A percentile compares a stretch with the other conserved stretches of the same genome.
Conservation (phyloP, 2,113 vertebrate species). For the Stegastes partitus region DNA sequence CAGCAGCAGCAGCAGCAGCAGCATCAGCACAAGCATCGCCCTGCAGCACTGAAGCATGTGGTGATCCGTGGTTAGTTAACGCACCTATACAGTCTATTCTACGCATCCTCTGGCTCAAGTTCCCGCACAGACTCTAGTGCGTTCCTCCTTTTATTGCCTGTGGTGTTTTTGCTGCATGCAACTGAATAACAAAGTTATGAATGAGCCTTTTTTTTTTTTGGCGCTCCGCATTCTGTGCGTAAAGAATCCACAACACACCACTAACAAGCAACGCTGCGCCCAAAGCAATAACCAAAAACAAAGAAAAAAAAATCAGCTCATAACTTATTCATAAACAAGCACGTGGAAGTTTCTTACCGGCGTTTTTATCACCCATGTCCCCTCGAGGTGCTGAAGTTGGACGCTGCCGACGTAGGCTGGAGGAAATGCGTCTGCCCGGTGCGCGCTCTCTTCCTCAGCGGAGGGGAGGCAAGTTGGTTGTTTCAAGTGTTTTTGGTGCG, state of each 20-base stretch:
- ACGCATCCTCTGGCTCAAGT: slow-evolving; percentile 10
- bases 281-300: neutral
- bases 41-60: slow-evolving; percentile 63
- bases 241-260: neutral
- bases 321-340: slow-evolving; percentile 18
- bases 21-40: slow-evolving; percentile 20
- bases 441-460: slow-evolving; percentile 45
- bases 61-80: slow-evolving; percentile 18
- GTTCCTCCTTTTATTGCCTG: neutral
- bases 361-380: slow-evolving; percentile 83
- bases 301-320: neutral
- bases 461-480: slow-evolving; percentile 34
- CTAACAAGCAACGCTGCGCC: neutral
- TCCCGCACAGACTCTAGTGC: neutral
- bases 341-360: slow-evolving; percentile 74
- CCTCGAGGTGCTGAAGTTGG: slow-evolving; percentile 62
- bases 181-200: slow-evolving; percentile 21
- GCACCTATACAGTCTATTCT: neutral
- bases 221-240: slow-evolving; percentile 19
- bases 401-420: slow-evolving; percentile 28
- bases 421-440: slow-evolving; percentile 18
- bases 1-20: slow-evolving; percentile 29
- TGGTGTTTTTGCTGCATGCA: neutral
- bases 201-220: neutral
- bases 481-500: slow-evolving; percentile 22